Percentiles rank a stretch among this genome's conserved stretches.
phyloP scores from a whole-genome alignment of 2,113 vertebrate species.

The Eurystomus gularis region DNA sequence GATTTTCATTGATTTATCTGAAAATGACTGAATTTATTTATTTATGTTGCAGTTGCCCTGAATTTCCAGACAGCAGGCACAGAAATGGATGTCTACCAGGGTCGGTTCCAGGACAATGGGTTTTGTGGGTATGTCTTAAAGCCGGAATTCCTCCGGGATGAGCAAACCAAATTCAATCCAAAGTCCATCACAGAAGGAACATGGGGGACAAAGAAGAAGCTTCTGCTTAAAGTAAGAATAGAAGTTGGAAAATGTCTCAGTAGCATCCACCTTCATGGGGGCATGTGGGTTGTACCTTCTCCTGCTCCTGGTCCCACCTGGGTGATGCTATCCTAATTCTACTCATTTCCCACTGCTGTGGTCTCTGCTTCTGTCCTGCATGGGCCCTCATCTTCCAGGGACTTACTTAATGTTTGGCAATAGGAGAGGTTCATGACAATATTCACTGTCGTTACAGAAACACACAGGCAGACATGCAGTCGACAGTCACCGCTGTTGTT shows the following conservation, averaged over 20 bases:
- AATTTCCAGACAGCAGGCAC: slow-evolving; percentile 92
- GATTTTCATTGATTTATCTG: not conserved
- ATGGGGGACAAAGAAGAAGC: slow-evolving; percentile 80
- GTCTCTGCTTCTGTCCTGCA: not conserved
- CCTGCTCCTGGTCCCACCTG: not conserved
- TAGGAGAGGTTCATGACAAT: not conserved
- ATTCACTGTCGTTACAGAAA: not conserved
- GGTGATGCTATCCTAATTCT: not conserved
- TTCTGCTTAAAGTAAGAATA: slow-evolving; percentile 85
- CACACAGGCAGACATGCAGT: not conserved
- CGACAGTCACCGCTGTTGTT: not conserved
- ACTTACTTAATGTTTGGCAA: not conserved
- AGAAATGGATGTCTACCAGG: slow-evolving; percentile 95
- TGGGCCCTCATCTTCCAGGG: not conserved
- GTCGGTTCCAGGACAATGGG: slow-evolving; percentile 87
- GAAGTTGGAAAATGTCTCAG: not conserved
- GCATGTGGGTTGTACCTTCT: not conserved
- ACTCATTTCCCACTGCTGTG: not conserved
- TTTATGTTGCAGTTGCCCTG: slow-evolving; percentile 84
- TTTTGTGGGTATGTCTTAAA: slow-evolving; percentile 90
- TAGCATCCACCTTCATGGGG: not conserved
- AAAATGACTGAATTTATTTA: not conserved
- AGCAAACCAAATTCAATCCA: slow-evolving; percentile 84
- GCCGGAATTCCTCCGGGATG: slow-evolving; percentile 84
- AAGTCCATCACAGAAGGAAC: slow-evolving; percentile 73